Evolutionary conservation across 2,113 vertebrate genomes (phyloP).

Genomic region (Rhipidura dahli): DNA sequence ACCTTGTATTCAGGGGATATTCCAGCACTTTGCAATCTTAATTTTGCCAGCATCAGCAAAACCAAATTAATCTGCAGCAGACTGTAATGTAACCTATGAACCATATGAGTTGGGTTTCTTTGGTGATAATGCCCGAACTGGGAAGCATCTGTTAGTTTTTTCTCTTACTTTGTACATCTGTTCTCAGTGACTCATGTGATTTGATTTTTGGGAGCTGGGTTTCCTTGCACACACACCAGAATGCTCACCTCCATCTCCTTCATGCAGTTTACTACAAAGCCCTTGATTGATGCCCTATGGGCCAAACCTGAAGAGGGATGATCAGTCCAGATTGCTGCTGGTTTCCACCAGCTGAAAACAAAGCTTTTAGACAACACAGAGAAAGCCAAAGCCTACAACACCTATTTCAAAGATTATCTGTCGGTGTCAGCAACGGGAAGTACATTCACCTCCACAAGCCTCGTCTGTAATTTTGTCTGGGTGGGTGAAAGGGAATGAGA

Average conservation of each 20-base stretch:
- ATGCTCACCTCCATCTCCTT: constrained; percentile 23
- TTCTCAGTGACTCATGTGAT: constrained; percentile 10
- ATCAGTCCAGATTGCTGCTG: not conserved
- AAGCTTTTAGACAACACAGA: constrained; percentile 25
- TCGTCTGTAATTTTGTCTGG: not conserved
- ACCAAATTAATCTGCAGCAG: not conserved
- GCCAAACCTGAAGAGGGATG: not conserved
- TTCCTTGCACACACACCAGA: constrained; percentile 27
- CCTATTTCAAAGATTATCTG: constrained; percentile 31
- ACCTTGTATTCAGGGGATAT: not conserved
- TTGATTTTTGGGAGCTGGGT: constrained; percentile 41
- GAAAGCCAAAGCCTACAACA: not conserved
- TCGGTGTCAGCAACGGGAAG: not conserved
- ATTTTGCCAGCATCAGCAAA: not conserved
- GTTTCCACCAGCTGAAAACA: constrained; percentile 48
- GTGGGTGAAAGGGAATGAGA: constrained; percentile 34
- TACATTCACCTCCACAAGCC: not conserved
- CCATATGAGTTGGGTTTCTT: not conserved
- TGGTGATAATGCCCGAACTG: not conserved
- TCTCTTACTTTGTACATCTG: constrained; percentile 27
- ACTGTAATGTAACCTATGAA: not conserved
- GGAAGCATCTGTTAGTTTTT: constrained; percentile 11
- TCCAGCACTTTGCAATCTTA: not conserved
- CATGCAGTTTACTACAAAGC: constrained; percentile 18
- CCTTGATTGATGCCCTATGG: constrained; percentile 22